These are phyloP conservation scores for Lamellibrachia satsuma DNA, from an alignment of 2,888 invertebrate species.

Conservation along the genomic window DNA sequence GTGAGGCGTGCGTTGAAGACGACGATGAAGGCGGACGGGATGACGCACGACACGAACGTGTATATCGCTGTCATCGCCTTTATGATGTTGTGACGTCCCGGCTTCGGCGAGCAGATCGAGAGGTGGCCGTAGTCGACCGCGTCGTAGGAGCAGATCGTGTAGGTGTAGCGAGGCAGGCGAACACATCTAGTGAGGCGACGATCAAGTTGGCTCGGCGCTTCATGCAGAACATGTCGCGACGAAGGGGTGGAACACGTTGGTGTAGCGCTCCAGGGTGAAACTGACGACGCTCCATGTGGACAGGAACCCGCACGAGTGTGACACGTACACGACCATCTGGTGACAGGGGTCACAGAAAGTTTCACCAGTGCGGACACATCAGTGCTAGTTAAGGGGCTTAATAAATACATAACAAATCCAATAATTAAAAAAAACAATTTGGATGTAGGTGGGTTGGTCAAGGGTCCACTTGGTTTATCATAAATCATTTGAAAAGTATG, in stretches of 20 bases:
- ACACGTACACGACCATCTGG: background rate
- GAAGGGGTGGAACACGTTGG: conserved; percentile 37
- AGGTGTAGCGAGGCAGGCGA: conserved; percentile 34
- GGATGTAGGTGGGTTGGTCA: too few species aligned
- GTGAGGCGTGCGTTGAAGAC: conserved; percentile 39
- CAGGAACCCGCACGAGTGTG: conserved; percentile 35
- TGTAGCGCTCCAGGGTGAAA: conserved; percentile 40
- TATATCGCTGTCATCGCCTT: conserved; percentile 35
- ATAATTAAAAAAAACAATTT: too few species aligned
- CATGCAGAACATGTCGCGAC: conserved; percentile 35
- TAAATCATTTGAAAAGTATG: too few species aligned
- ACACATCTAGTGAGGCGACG: conserved; percentile 21
- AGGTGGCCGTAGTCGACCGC: conserved; percentile 22
- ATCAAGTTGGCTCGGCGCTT: conserved; percentile 30
- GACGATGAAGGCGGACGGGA: conserved; percentile 39
- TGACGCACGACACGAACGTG: conserved; percentile 36
- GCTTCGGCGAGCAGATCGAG: conserved; percentile 34
- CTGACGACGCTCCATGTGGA: conserved; percentile 40
- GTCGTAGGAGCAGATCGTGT: conserved; percentile 33
- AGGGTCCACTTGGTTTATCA: too few species aligned
- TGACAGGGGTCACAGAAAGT: background rate
- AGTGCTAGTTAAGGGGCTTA: too few species aligned
- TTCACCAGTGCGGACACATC: background rate
- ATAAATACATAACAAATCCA: too few species aligned
- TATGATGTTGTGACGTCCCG: conserved; percentile 32